phyloP scores from a whole-genome alignment of 2,888 invertebrate genomes.

The Eucriotettix oculatus region DNA sequence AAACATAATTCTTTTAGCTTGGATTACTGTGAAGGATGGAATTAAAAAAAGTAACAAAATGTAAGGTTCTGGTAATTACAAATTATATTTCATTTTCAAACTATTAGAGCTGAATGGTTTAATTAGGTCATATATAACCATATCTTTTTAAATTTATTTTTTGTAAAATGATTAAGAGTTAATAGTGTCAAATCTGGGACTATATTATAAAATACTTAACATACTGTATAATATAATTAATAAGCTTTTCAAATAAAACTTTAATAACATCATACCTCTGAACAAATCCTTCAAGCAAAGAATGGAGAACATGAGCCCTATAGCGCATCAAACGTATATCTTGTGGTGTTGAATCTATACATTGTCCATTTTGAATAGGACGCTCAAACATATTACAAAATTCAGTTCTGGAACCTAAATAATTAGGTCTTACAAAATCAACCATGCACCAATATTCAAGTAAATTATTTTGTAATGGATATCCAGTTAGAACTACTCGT shows the following conservation, averaged over 20 bases:
- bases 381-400: slow-evolving; percentile 98
- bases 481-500: slow-evolving; percentile 90
- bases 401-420: slow-evolving; percentile 89
- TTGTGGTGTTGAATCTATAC: slow-evolving; percentile 87
- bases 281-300: slow-evolving; percentile 86
- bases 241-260: too few relatives aligned
- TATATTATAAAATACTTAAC: not conserved
- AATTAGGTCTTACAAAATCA: slow-evolving; percentile 95
- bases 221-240: not conserved
- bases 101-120: too few relatives aligned
- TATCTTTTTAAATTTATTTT: too few relatives aligned
- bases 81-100: too few relatives aligned
- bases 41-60: too few relatives aligned
- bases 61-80: too few relatives aligned
- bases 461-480: slow-evolving; percentile 94
- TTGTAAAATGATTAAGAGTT: too few relatives aligned
- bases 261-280: slow-evolving; percentile 44
- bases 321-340: slow-evolving; percentile 90
- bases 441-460: slow-evolving; percentile 98
- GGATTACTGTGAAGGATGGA: too few relatives aligned
- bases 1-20: too few relatives aligned
- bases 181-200: too few relatives aligned
- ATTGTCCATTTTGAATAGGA: slow-evolving; percentile 96
- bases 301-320: slow-evolving; percentile 89
- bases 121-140: too few relatives aligned